A percentile compares a stretch with the other conserved stretches of the same genome.
phyloP scores from a whole-genome alignment of 2,888 invertebrate species.

The Amphiduros pacificus region DNA sequence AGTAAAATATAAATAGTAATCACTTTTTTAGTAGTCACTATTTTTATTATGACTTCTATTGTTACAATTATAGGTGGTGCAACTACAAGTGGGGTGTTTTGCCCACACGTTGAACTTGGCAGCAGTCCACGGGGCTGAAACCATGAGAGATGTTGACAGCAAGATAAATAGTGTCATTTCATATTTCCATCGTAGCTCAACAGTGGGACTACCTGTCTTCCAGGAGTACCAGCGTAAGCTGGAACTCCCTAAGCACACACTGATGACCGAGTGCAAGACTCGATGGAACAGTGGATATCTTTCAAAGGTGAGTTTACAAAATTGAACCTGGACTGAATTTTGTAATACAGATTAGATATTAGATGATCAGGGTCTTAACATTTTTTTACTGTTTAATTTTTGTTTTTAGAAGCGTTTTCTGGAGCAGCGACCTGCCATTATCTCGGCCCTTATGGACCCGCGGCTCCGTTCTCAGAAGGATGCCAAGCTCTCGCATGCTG shows the following conservation, averaged over 20 bases:
- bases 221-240: background rate
- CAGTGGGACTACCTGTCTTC: background rate
- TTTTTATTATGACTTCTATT: too few species aligned
- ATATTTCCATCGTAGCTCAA: background rate
- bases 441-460: background rate
- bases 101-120: conserved; percentile 1
- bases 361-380: too few species aligned
- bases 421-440: background rate
- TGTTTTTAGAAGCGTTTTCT: too few species aligned
- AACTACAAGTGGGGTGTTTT: background rate
- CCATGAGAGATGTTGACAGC: background rate
- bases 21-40: too few species aligned
- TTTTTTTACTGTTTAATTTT: too few species aligned
- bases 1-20: too few species aligned
- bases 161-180: background rate
- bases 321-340: too few species aligned
- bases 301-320: too few species aligned
- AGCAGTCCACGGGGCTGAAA: background rate
- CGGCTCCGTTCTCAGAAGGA: background rate
- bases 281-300: background rate
- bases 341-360: too few species aligned
- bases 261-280: background rate
- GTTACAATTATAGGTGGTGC: too few species aligned
- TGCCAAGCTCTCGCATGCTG: background rate
- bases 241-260: background rate